Percentiles rank a stretch among this genome's conserved stretches.
phyloP scores from a whole-genome alignment of 2,797 vertebrate genomes.

The Natrix natrix region DNA sequence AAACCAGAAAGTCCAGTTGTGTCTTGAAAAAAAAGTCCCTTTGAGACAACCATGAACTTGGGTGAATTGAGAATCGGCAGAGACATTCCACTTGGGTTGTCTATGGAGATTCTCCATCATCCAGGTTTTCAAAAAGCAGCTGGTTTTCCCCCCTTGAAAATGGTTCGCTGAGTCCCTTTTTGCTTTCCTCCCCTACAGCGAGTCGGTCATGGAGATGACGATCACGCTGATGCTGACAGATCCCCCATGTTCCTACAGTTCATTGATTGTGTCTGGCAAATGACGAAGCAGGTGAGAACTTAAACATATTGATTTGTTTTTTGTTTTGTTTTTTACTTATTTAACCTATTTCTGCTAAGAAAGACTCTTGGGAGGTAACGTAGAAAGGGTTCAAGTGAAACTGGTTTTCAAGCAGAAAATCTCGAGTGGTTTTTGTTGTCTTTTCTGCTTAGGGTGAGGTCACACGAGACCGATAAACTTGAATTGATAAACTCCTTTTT shows the following conservation, averaged over 20 bases:
- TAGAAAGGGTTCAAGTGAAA: background rate
- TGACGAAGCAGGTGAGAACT: slow-evolving; percentile 85
- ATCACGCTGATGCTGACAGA: slow-evolving; percentile 90
- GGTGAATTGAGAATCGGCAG: too few relatives aligned
- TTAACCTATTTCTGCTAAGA: background rate
- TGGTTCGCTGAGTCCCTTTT: background rate
- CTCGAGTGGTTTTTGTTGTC: background rate
- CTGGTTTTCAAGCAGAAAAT: background rate
- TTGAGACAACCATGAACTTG: too few relatives aligned
- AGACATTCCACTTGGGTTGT: too few relatives aligned
- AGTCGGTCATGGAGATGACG: slow-evolving; percentile 89
- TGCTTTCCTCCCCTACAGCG: slow-evolving; percentile 68
- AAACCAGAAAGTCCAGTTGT: too few relatives aligned
- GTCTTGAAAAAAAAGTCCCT: too few relatives aligned
- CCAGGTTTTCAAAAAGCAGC: too few relatives aligned
- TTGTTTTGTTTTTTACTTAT: background rate
- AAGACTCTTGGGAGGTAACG: background rate
- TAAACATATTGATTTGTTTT: fast-evolving
- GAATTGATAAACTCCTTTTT: background rate
- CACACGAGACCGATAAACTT: background rate
- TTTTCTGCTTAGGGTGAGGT: background rate
- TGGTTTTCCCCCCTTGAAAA: too few relatives aligned
- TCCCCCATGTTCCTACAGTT: slow-evolving; percentile 97
- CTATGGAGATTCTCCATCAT: too few relatives aligned
- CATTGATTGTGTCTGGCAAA: slow-evolving; percentile 97